Evolutionary conservation across 2,888 invertebrate genomes (phyloP).

Genomic region (Aspidiotus destructor): DNA sequence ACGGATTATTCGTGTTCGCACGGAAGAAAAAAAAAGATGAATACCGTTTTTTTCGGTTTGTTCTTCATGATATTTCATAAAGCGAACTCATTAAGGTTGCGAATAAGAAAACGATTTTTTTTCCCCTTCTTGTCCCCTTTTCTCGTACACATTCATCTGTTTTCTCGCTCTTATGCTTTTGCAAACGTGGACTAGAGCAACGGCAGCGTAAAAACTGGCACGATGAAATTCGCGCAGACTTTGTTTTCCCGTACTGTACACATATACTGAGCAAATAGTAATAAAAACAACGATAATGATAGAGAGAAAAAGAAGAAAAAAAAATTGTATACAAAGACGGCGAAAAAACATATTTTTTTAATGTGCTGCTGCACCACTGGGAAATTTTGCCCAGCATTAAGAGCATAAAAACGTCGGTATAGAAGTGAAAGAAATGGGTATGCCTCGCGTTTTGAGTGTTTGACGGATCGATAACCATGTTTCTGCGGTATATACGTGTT

Average conservation of each 20-base stretch:
- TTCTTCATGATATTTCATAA: background rate
- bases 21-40: background rate
- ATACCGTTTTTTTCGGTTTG: background rate
- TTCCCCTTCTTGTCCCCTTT: no score
- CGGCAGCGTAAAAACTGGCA: no score
- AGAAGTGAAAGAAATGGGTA: conserved; percentile 2
- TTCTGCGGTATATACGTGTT: conserved; percentile 1
- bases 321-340: background rate
- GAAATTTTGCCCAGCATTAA: conserved; percentile 4
- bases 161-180: no score
- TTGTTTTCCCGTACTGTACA: background rate
- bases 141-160: no score
- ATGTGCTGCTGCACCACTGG: background rate
- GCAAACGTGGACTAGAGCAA: no score
- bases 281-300: background rate
- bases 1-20: background rate
- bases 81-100: background rate
- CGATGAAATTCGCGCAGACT: no score
- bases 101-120: background rate
- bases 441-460: conserved; percentile 1
- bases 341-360: conserved; percentile 2
- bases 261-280: background rate
- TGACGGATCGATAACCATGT: conserved; percentile 1
- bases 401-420: conserved; percentile 2
- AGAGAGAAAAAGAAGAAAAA: background rate